Conservation (phyloP, 2,888 invertebrate genomes). For the Platycheirus rosarum region DNA sequence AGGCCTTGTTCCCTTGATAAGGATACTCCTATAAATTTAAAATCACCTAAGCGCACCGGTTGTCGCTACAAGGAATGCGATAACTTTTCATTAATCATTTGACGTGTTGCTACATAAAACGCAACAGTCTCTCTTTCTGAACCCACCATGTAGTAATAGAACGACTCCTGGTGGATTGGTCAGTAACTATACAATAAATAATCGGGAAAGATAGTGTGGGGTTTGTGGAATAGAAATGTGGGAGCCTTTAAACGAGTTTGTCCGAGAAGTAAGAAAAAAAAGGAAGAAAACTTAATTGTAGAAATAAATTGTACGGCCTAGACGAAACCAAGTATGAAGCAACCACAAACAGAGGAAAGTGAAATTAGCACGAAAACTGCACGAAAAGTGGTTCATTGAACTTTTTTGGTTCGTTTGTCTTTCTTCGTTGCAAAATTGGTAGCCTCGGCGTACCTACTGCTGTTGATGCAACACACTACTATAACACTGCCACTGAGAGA, state of each 20-base stretch:
- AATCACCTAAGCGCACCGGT: conserved; percentile 70
- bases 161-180: conserved; percentile 56
- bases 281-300: conserved; percentile 41
- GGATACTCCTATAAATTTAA: conserved; percentile 66
- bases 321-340: conserved; percentile 7
- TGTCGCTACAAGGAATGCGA: conserved; percentile 70
- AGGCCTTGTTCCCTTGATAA: conserved; percentile 64
- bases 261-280: neutral
- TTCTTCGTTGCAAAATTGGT: conserved; percentile 11
- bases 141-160: conserved; percentile 8
- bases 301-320: conserved; percentile 48
- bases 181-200: conserved; percentile 58
- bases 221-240: conserved; percentile 42
- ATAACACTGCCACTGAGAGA: conserved; percentile 33
- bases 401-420: conserved; percentile 32
- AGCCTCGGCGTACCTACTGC: neutral
- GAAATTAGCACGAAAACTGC: conserved; percentile 61
- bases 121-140: conserved; percentile 44
- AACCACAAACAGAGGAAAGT: conserved; percentile 40
- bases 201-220: conserved; percentile 49
- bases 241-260: conserved; percentile 61
- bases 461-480: conserved; percentile 3
- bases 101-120: conserved; percentile 16
- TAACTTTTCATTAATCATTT: conserved; percentile 64
- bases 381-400: conserved; percentile 55